Conservation (phyloP, 2,113 vertebrate species). For the Petaurus breviceps region DNA sequence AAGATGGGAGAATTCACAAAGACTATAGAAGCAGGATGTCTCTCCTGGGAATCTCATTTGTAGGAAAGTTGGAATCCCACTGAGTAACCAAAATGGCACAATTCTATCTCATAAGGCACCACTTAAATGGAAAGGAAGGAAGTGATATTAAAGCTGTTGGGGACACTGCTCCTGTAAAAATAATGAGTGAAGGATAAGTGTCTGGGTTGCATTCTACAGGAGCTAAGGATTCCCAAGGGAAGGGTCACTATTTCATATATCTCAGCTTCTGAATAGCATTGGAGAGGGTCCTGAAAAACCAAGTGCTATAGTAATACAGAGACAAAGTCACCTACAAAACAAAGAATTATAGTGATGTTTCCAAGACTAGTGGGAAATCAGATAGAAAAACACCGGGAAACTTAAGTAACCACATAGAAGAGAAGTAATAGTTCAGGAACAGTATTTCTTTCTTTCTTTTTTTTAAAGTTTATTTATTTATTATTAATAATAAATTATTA, state of each 20-base stretch:
- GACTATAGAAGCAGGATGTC: background rate
- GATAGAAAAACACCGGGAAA: background rate
- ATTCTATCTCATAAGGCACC: constrained; percentile 31
- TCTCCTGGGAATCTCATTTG: constrained; percentile 17
- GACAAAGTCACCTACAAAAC: background rate
- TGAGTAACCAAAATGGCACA: constrained; percentile 11
- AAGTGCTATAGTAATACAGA: background rate
- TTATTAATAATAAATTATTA: no score
- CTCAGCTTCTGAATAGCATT: background rate
- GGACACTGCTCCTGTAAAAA: background rate
- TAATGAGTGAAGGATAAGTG: constrained; percentile 11
- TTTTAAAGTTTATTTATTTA: no score
- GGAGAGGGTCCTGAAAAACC: background rate
- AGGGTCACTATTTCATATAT: background rate
- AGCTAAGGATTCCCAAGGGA: background rate
- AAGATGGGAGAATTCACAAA: constrained; percentile 36
- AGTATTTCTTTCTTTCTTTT: background rate
- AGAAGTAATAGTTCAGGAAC: background rate
- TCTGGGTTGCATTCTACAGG: background rate
- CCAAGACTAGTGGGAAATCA: background rate
- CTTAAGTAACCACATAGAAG: background rate
- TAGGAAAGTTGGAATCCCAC: background rate
- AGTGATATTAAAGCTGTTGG: constrained; percentile 3
- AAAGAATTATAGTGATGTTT: background rate
- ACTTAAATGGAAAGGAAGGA: constrained; percentile 36